Evolutionary conservation across 2,888 invertebrate genomes (phyloP).

Genomic region (Drosophila limbata): DNA sequence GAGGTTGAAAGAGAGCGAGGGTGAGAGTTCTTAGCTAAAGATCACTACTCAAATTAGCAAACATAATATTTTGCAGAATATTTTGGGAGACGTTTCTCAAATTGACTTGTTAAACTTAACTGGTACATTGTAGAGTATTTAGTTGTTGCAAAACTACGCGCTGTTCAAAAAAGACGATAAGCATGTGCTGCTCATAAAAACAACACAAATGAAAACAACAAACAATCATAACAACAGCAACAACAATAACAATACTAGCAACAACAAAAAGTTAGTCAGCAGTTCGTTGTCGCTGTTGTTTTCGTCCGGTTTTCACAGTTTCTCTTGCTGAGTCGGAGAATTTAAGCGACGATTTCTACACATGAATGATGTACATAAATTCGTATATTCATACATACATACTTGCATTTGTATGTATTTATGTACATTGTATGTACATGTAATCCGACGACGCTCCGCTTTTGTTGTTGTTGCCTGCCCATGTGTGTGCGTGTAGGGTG

Average conservation of each 20-base stretch:
- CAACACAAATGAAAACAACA: conserved; percentile 40
- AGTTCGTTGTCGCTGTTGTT: conserved; percentile 58
- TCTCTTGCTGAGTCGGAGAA: conserved; percentile 51
- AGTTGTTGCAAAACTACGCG: conserved; percentile 34
- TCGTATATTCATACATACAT: too few relatives aligned
- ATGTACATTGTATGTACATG: conserved; percentile 9
- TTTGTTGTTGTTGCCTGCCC: conserved; percentile 1
- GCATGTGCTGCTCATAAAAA: conserved; percentile 57
- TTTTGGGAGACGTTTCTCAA: conserved; percentile 13
- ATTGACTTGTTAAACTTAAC: conserved; percentile 33
- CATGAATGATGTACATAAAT: conserved; percentile 19
- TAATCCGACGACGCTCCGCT: conserved; percentile 3
- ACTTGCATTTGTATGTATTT: too few relatives aligned
- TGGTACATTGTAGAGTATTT: conserved; percentile 36
- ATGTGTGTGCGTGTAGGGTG: conserved; percentile 27
- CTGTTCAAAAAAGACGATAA: conserved; percentile 52
- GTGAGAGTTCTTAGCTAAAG: neutral
- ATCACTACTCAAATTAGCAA: conserved; percentile 1
- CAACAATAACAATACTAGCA: conserved; percentile 40
- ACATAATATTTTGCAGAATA: conserved; percentile 6
- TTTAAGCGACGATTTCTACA: conserved; percentile 42
- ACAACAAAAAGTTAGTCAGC: conserved; percentile 46
- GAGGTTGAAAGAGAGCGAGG: neutral
- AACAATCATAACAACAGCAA: conserved; percentile 36
- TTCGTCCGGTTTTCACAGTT: conserved; percentile 75